Percentiles rank a stretch among this genome's conserved stretches.
Evolutionary conservation across 2,113 vertebrate species (phyloP).

Genomic region (Erinaceus europaeus): DNA sequence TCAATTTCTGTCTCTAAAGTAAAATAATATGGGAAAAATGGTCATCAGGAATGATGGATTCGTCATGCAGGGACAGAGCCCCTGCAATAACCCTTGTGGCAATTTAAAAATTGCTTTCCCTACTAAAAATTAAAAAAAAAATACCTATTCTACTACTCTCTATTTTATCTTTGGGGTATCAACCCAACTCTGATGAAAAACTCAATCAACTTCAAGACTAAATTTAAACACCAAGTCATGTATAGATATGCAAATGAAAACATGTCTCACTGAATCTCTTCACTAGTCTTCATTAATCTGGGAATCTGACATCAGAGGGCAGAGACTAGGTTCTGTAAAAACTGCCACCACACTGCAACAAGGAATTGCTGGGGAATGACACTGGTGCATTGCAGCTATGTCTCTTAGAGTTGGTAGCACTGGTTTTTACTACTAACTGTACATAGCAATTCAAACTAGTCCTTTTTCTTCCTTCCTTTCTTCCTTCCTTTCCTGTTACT

Average conservation of each 20-base stretch:
- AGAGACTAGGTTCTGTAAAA: background rate
- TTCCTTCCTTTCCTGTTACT: background rate
- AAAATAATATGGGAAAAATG: too few species aligned
- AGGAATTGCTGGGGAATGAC: background rate
- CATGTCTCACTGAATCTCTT: background rate
- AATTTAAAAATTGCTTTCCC: too few species aligned
- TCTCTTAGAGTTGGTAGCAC: background rate
- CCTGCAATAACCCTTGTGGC: too few species aligned
- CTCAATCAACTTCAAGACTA: background rate
- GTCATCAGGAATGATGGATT: too few species aligned
- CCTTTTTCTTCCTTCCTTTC: background rate
- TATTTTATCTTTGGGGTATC: background rate
- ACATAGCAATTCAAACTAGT: background rate
- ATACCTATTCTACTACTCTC: background rate
- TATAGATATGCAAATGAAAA: conserved; percentile 9
- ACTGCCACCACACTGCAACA: background rate
- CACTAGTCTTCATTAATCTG: background rate
- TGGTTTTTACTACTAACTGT: background rate
- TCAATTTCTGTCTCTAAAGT: too few species aligned
- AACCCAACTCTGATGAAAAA: background rate
- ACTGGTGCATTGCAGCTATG: background rate
- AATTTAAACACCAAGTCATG: background rate
- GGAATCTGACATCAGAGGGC: background rate
- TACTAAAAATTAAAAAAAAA: too few species aligned
- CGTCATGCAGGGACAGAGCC: too few species aligned